A percentile compares a stretch with the other conserved stretches of the same genome.
phyloP scores from a whole-genome alignment of 2,888 invertebrate species.

The Polydrusus tereticollis region DNA sequence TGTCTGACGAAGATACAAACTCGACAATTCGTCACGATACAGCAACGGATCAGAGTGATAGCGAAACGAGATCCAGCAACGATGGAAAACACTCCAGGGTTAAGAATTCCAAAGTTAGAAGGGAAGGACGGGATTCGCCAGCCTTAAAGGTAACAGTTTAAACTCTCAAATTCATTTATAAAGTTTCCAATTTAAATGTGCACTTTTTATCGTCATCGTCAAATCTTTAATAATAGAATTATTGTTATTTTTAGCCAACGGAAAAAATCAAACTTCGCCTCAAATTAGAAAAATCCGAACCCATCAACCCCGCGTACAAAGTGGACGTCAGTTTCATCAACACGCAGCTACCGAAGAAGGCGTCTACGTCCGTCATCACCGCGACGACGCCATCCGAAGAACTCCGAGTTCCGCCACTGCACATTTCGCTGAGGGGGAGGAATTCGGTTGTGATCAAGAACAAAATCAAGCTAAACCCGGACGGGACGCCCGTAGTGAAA shows the following conservation, averaged over 20 bases:
- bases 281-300: constrained; percentile 87
- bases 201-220: neutral
- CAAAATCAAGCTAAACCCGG: constrained; percentile 69
- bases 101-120: constrained; percentile 56
- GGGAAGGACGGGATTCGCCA: constrained; percentile 64
- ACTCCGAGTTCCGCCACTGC: constrained; percentile 87
- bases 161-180: no score
- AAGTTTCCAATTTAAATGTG: no score
- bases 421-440: constrained; percentile 87
- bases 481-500: constrained; percentile 60
- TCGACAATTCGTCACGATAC: constrained; percentile 57
- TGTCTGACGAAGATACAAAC: constrained; percentile 71
- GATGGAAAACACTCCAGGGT: constrained; percentile 60
- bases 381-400: constrained; percentile 70
- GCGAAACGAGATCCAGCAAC: constrained; percentile 62
- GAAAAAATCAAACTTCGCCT: constrained; percentile 87
- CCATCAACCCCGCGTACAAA: constrained; percentile 83
- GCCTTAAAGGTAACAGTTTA: constrained; percentile 60
- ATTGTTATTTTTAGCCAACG: constrained; percentile 59
- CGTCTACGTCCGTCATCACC: constrained; percentile 57
- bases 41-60: constrained; percentile 64
- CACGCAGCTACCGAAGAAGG: constrained; percentile 69
- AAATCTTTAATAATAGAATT: neutral
- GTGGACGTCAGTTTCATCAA: constrained; percentile 75
- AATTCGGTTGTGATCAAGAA: constrained; percentile 89